Base-by-base conservation (phyloP, 92 coral and sea anemone genomes). In the Actinernus sp. region DNA sequence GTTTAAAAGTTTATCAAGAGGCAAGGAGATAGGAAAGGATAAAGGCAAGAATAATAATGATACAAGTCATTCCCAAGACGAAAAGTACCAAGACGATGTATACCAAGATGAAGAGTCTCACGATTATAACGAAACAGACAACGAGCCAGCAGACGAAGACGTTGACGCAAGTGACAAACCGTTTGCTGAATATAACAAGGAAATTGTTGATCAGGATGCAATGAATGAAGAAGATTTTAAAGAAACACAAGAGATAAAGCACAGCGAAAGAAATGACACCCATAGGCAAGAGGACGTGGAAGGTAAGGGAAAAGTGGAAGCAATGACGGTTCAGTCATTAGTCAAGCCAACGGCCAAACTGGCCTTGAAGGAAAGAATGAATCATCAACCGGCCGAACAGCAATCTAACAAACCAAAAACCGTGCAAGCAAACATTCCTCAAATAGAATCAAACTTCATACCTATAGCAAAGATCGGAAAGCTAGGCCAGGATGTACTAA, bases 141-240 rank as follows among this genome's bases (percentile, higher is more conserved):
- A 41, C 9, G 33, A 52, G 39, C 37, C 26, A 24, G 86, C 52
- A 51, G 69, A 55, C 1, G 8, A 28, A 1, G 19, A 13, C 31
- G 52, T 59, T 36, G 76, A 84, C 52, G 32, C 62, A 23, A 69
- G 86, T 6, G 49, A 58, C 19, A 50, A 26, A 51, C 86, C 90
- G 10, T 83, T 78, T 17, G 13, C 33, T 20, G 53, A 11, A 0
- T 19, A 57, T 53, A 24, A 61, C 64, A 49, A 33, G 25, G 44
- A 29, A 9, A 45, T 61, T n/a, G 86, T 68, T 19, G 32, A 78
- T 34, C 84, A 70, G 12, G 86, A 65, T 0, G 55, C 63, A 41
- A 31, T 54, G 26, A 43, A 68, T 9, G 89, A 83, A 21, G 84
- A 49, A 0, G 75, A 45, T 45, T 30, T 16, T 0, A 20, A 14